These are phyloP conservation scores for Hemaris fuciformis DNA, from an alignment of 2,888 invertebrate genomes.

Conservation along the genomic window DNA sequence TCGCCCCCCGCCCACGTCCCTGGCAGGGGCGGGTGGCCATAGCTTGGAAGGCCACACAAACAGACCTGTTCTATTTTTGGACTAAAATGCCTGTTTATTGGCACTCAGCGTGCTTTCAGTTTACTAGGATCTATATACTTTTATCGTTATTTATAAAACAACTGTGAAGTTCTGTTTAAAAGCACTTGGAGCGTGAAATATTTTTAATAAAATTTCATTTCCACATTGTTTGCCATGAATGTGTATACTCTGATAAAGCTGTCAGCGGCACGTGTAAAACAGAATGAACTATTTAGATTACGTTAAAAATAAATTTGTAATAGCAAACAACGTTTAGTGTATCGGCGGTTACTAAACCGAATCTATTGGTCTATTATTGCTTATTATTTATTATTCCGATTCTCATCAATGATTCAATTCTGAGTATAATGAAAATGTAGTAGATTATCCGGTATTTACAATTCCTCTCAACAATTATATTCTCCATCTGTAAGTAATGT, in stretches of 20 bases:
- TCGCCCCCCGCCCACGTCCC: constrained; percentile 26
- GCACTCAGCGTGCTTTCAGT: constrained; percentile 14
- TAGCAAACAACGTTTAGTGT: not conserved
- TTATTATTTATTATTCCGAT: not conserved
- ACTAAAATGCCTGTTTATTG: constrained; percentile 42
- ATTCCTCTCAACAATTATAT: not conserved
- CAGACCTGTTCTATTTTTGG: constrained; percentile 53
- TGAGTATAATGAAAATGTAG: not conserved
- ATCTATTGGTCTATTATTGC: not conserved
- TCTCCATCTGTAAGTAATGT: not conserved
- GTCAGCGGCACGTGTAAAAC: not conserved
- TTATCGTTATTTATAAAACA: not conserved
- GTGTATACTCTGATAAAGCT: not conserved
- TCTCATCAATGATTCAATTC: not conserved
- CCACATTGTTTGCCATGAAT: not conserved
- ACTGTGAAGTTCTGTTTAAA: not conserved
- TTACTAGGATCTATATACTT: not conserved
- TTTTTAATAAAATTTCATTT: not conserved
- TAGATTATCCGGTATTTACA: not conserved
- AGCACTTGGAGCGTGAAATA: not conserved
- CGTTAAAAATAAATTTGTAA: not conserved
- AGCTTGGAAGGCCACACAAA: constrained; percentile 48
- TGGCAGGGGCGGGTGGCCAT: constrained; percentile 38
- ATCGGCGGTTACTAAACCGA: not conserved
- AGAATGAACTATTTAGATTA: not conserved